phyloP scores from a whole-genome alignment of 2,797 vertebrate genomes.

The Bradypodion pumilum region DNA sequence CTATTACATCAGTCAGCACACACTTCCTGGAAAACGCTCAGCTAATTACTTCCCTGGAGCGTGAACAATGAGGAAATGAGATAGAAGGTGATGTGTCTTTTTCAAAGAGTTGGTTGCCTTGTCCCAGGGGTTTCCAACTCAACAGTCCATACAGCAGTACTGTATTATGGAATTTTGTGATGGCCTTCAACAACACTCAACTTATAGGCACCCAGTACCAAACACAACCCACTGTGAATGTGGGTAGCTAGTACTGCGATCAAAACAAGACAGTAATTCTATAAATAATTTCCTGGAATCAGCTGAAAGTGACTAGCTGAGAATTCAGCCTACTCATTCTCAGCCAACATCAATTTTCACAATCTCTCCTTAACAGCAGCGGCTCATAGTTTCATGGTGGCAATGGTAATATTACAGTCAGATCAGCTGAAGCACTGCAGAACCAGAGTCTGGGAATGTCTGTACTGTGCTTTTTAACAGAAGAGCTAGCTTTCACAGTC shows the following conservation, averaged over 20 bases:
- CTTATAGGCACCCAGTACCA: too few relatives aligned
- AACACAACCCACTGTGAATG: neutral
- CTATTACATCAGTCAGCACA: conserved; percentile 36
- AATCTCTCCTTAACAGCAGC: neutral
- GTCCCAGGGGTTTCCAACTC: neutral
- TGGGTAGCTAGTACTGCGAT: neutral
- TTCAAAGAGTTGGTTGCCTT: neutral
- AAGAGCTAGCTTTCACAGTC: too few relatives aligned
- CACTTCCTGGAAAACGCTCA: conserved; percentile 43
- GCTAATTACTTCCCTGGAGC: conserved; percentile 51
- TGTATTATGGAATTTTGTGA: neutral
- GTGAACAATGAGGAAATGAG: conserved; percentile 24
- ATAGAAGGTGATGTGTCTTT: neutral
- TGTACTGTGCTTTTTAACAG: too few relatives aligned
- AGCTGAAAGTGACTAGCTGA: too few relatives aligned
- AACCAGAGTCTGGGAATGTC: too few relatives aligned
- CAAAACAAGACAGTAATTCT: neutral
- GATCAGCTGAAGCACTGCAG: too few relatives aligned
- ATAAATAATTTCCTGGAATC: too few relatives aligned
- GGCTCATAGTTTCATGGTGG: neutral
- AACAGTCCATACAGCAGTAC: neutral
- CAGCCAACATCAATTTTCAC: neutral
- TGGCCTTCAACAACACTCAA: neutral
- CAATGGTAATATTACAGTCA: neutral
- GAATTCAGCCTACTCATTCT: neutral